Conservation (phyloP, 2,888 invertebrate genomes). For the Syrphus vitripennis region DNA sequence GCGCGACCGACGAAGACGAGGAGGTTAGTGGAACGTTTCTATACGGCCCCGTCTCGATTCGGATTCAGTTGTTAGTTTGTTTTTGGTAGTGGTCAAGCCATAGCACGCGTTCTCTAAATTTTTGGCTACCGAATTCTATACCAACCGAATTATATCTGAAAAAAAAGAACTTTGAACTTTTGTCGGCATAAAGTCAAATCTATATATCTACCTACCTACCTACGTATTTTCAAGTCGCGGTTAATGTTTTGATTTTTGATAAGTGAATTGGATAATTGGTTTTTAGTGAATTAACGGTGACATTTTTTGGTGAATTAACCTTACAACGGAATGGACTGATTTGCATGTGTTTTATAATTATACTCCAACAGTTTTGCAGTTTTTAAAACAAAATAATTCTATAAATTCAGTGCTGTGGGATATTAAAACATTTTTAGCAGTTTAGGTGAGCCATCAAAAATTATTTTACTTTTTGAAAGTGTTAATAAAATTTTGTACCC, state of each 20-base stretch:
- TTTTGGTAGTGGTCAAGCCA: slow-evolving; percentile 69
- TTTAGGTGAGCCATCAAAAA: background rate
- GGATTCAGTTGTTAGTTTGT: slow-evolving; percentile 71
- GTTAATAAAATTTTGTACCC: too few relatives aligned
- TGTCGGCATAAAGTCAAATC: slow-evolving; percentile 16
- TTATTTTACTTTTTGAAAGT: background rate
- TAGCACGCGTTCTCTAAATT: slow-evolving; percentile 61
- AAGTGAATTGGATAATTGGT: background rate
- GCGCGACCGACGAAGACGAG: slow-evolving; percentile 55
- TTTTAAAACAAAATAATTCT: background rate
- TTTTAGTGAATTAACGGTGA: background rate
- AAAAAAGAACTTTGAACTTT: slow-evolving; percentile 28
- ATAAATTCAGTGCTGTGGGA: background rate
- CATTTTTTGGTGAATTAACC: background rate
- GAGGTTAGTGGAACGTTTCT: slow-evolving; percentile 66
- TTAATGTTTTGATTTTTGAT: background rate
- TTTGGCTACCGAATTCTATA: slow-evolving; percentile 15
- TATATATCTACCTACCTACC: background rate
- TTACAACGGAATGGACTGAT: background rate
- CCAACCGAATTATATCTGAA: background rate
- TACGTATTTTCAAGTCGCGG: background rate
- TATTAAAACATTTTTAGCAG: background rate
- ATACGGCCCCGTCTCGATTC: slow-evolving; percentile 61
- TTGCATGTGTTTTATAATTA: background rate
- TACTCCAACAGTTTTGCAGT: background rate